Evolutionary conservation across 2,797 vertebrate genomes (phyloP).

Genomic region (Erpetoichthys calabaricus): DNA sequence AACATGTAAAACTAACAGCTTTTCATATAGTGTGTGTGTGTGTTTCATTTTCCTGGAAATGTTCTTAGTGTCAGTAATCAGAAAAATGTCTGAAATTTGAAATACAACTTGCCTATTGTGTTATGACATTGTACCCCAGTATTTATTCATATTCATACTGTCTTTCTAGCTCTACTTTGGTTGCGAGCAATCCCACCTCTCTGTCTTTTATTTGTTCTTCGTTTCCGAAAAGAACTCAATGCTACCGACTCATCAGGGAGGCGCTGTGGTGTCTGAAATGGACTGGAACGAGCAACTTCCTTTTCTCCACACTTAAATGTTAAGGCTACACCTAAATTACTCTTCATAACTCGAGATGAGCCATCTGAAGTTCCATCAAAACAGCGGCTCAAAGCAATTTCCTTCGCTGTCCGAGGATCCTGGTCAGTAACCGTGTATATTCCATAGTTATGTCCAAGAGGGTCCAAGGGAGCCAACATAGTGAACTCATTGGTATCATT

Average conservation of each 20-base stretch:
- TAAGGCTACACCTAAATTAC: conserved; percentile 68
- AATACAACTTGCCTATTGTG: too few species aligned
- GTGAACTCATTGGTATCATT: conserved; percentile 92
- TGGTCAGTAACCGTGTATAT: conserved; percentile 97
- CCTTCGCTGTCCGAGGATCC: conserved; percentile 84
- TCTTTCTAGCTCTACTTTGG: too few species aligned
- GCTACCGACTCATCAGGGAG: conserved; percentile 32
- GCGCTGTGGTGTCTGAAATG: conserved; percentile 70
- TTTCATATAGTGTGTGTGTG: too few species aligned
- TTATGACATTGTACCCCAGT: too few species aligned
- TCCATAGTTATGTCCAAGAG: conserved; percentile 91
- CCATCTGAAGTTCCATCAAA: conserved; percentile 89
- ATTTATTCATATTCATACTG: too few species aligned
- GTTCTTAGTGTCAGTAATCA: too few species aligned
- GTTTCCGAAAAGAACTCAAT: conserved; percentile 32
- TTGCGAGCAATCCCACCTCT: conserved; percentile 14
- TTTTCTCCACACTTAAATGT: conserved; percentile 74
- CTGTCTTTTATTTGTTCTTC: conserved; percentile 36
- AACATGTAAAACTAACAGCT: too few species aligned
- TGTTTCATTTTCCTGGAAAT: too few species aligned
- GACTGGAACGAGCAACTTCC: conserved; percentile 55
- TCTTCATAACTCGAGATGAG: conserved; percentile 86
- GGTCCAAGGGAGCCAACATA: conserved; percentile 91
- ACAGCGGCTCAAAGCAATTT: conserved; percentile 88
- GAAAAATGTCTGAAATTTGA: too few species aligned